Evolutionary conservation across 2,888 invertebrate species (phyloP), one percentile per base, ranked within the genome.

Genomic region (Ochropleura leucogaster): DNA sequence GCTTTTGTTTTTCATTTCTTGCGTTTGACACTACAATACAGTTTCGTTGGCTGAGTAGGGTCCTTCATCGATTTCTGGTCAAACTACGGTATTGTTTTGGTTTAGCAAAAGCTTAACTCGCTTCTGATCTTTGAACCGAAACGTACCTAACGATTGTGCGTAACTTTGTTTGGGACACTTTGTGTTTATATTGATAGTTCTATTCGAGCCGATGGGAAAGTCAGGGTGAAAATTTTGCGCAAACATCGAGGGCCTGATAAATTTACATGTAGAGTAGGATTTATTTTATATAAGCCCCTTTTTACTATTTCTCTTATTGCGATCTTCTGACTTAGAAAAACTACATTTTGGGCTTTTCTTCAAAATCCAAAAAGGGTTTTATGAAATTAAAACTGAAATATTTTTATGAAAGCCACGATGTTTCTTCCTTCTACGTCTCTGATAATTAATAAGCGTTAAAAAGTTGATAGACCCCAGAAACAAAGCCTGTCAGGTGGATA

Each of bases 141-240:
- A 71, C 69, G 68, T 75, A 59, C 57, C 57, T 14, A 71, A 72
- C 59, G 79, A 79, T n/a, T 79, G 68, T 69, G 49, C 47, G 62
- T 46, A 69, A 79, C 75, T 83, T 82, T 83, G 72, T 72, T 83
- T 3, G 75, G 83, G 71, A 55, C 74, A 78, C 55, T 82, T 68
- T 71, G 67, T 81, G 81, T 82, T 74, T 74, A 64, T 82, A 70
- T 82, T 78, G 78, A 40, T 65, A 71, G 60, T 70, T 65, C 74
- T 47, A 40, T 81, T 74, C 67, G 42, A 66, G 46, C 53, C 60
- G 20, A 72, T 60, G 63, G 63, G 67, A 53, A 59, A 59, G 18
- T 10, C 46, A 30, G 66, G 53, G 79, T 49, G 57, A 53, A 79
- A 59, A 74, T 82, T 82, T 74, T 20, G 53, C 79, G 82, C 74